phyloP scores from a whole-genome alignment of 2,113 vertebrate genomes.

The Silurus asotus region DNA sequence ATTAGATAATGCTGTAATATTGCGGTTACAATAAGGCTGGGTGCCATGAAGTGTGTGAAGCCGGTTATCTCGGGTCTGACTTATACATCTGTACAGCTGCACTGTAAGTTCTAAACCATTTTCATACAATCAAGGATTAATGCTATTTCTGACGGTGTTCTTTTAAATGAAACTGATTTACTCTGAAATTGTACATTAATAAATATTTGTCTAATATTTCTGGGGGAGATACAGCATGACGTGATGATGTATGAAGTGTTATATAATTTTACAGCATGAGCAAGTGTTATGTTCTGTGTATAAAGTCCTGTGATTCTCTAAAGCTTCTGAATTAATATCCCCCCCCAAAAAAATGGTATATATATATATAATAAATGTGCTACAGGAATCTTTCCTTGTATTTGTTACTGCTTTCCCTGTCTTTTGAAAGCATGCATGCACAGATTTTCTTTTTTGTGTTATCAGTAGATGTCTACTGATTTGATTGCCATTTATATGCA shows the following conservation, averaged over 20 bases:
- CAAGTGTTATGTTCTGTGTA: not conserved
- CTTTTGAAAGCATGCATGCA: not conserved
- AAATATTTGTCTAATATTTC: not conserved
- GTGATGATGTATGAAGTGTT: too few species aligned
- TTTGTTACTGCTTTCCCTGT: not conserved
- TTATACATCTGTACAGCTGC: not conserved
- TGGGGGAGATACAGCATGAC: too few species aligned
- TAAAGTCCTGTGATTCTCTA: not conserved
- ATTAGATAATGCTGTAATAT: not conserved
- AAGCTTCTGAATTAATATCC: not conserved
- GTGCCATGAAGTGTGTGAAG: constrained; percentile 16
- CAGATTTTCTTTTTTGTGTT: not conserved
- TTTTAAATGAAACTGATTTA: not conserved
- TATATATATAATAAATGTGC: too few species aligned
- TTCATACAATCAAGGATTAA: not conserved
- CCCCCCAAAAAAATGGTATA: too few species aligned
- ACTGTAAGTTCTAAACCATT: constrained; percentile 8
- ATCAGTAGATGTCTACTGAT: not conserved
- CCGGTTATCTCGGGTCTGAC: not conserved
- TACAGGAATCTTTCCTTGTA: not conserved
- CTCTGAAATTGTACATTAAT: not conserved
- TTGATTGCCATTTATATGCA: not conserved
- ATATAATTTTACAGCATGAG: not conserved
- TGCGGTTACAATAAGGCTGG: not conserved
- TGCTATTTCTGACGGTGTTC: not conserved